phyloP scores from a whole-genome alignment of 2,113 vertebrate species.

The Nerophis lumbriciformis region DNA sequence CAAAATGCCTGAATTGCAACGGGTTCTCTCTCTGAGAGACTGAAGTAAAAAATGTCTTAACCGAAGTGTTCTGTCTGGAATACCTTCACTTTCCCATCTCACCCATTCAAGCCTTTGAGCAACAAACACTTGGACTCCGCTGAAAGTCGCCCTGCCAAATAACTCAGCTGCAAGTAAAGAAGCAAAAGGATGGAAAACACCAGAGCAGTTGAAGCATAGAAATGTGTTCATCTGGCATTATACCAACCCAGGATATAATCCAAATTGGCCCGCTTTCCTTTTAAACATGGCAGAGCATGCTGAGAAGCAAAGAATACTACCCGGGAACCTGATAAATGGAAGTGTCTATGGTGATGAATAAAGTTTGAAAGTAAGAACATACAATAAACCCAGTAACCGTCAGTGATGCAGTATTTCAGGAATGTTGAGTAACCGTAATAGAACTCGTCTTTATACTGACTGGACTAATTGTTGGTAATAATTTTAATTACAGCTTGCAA shows the following conservation, averaged over 20 bases:
- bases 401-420: conserved; percentile 14
- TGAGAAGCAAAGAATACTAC: conserved; percentile 35
- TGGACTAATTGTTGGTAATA: conserved; percentile 13
- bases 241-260: conserved; percentile 31
- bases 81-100: not conserved
- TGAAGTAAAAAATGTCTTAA: conserved; percentile 3
- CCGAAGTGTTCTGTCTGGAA: conserved; percentile 3
- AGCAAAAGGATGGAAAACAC: conserved; percentile 9
- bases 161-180: conserved; percentile 7
- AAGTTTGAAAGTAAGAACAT: conserved; percentile 18
- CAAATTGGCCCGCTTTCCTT: conserved; percentile 22
- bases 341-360: conserved; percentile 16
- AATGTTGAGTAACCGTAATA: conserved; percentile 22
- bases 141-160: conserved; percentile 5
- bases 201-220: conserved; percentile 20
- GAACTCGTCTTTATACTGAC: not conserved
- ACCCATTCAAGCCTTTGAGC: conserved; percentile 7
- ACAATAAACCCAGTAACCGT: conserved; percentile 12
- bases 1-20: too few relatives aligned
- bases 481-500: too few relatives aligned
- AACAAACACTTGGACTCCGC: not conserved
- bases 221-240: conserved; percentile 37
- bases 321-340: conserved; percentile 24
- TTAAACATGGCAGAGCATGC: conserved; percentile 18
- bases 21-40: not conserved